Evolutionary conservation across 2,888 invertebrate genomes (phyloP), one percentile per base, ranked within the genome.

Genomic region (Drosophila prostipennis): DNA sequence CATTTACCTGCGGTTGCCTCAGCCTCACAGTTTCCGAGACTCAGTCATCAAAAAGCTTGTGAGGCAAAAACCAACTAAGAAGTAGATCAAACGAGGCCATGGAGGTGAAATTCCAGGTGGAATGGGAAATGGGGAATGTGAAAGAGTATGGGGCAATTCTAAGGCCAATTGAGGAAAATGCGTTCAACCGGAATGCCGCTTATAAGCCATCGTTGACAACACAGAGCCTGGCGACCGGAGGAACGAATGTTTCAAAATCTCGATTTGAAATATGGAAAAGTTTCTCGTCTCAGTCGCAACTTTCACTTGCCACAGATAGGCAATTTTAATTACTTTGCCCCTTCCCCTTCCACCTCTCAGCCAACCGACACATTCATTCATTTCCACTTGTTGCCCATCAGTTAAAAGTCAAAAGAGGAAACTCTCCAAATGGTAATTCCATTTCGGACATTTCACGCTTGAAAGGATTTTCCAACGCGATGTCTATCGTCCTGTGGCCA

Each of bases 1-100:
- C 81, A 81, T 84, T 80, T 84, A 77, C 81, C 84, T 81, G 81
- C 57, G 81, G 79, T 80, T 81, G 77, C 79, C 75, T 70, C 70
- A 71, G 65, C 56, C 72, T 51, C 26, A 26, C 26, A 26, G 26
- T 2, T 6, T 26, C 26, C 4, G 5, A 69, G 65, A 59, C 72
- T 51, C 72, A 7, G 7, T 58, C 68, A 54, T 42, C 71, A 55
- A 43, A 54, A 51, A 43, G 23, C 65, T 54, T 58, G 74, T 69
- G 49, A 70, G 60, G 69, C 64, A 76, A 79, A 74, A 76, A 61
- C 70, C 67, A 67, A 72, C 75, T 65, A 70, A 74, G 67, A 65
- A 73, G 65, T 71, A 68, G 69, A 73, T 77, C 69, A 69, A 65
- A 70, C 40, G 60, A 19, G 49, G 53, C 6, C n/a, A 13, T n/a